Conservation (phyloP, 1,140 invertebrate genomes). For the Drosophila ohnishii region DNA sequence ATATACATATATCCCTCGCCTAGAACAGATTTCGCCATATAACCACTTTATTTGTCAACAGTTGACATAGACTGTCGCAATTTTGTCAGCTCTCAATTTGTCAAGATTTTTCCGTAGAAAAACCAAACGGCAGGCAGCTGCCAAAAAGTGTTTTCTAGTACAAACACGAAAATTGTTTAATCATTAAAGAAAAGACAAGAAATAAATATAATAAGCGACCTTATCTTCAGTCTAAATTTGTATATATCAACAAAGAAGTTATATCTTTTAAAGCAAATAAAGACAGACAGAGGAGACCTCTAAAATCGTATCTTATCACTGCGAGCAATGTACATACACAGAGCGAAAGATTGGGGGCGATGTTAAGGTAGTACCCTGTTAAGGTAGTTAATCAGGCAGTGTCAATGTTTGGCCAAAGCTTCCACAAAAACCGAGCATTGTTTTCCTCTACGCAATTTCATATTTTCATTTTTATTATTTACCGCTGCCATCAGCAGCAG, state of each 20-base stretch:
- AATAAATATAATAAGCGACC: slow-evolving; percentile 23
- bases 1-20: slow-evolving; percentile 11
- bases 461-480: slow-evolving; percentile 49
- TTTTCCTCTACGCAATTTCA: slow-evolving; percentile 63
- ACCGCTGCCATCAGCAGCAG: background rate
- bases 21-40: slow-evolving; percentile 68
- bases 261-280: slow-evolving; percentile 32
- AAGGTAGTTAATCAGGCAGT: slow-evolving; percentile 60
- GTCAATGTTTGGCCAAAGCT: slow-evolving; percentile 48
- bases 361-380: slow-evolving; percentile 43
- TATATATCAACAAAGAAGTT: slow-evolving; percentile 12
- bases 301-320: slow-evolving; percentile 25
- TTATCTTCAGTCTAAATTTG: slow-evolving; percentile 31
- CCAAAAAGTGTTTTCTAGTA: slow-evolving; percentile 19
- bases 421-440: slow-evolving; percentile 48
- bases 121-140: slow-evolving; percentile 31
- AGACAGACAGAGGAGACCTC: slow-evolving; percentile 34
- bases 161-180: slow-evolving; percentile 38
- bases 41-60: slow-evolving; percentile 75
- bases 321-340: background rate
- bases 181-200: slow-evolving; percentile 22
- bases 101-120: slow-evolving; percentile 42
- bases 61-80: slow-evolving; percentile 71
- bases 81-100: slow-evolving; percentile 74
- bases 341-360: slow-evolving; percentile 4